Base-by-base conservation (phyloP, 2,888 invertebrate species). In the Lepas anatifera region DNA sequence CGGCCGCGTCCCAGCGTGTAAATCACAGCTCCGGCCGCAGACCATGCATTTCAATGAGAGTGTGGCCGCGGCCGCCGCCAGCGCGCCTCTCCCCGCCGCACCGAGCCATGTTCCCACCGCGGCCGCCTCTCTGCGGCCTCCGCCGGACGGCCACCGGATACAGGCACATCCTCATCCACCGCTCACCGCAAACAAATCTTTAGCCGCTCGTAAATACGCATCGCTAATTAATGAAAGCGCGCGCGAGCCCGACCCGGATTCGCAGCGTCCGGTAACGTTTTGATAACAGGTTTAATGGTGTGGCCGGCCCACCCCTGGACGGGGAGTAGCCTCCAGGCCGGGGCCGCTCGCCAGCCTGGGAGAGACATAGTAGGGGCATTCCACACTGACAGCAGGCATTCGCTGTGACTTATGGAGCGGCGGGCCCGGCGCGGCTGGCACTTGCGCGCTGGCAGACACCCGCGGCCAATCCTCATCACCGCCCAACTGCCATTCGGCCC, bases 231-330 rank as follows among this genome's bases (percentile, higher is more conserved):
- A 58, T 58, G 58, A 58, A 58, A 32, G 58, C 58, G 10, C 32
- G 58, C 58, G 29, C 32, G 58, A 29, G 58, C 58, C n/a, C n/a
- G n/a, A n/a, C n/a, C n/a, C n/a, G n/a, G n/a, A n/a, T n/a, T 22
- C 16, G 4, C 11, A 16, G 58, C 11, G 18, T 32, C 32, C 18
- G 58, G 58, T 58, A 29, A 58, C 58, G 58, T 58, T 58, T 58
- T 58, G 58, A 58, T 58, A 58, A 58, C 58, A 58, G 58, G 58
- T 58, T 58, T 58, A 58, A 58, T 58, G 58, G 58, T 22, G 32
- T 32, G n/a, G 32, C 32, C 32, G 58, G 27, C 58, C 58, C 58
- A 58, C 58, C 58, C 32, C 32, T 32, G 58, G 58, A 29, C 58
- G 58, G n/a, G n/a, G n/a, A n/a, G n/a, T n/a, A n/a, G n/a, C n/a